These are phyloP conservation scores for Pocillopora verrucosa DNA, from an alignment of 64 coral and sea anemone genomes.

Conservation along the genomic window DNA sequence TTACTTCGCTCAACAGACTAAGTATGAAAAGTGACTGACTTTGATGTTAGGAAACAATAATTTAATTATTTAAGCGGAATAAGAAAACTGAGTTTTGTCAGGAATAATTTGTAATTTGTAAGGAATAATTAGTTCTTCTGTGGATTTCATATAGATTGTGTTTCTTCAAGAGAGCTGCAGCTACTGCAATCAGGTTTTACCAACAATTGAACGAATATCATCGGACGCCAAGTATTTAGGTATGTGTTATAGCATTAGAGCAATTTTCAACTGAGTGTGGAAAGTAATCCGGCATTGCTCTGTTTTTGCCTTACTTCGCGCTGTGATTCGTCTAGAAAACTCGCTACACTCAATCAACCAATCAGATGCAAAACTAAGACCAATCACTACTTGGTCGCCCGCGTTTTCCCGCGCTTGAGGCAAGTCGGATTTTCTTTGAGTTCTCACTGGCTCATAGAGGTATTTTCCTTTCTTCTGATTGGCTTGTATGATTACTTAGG, in stretches of 20 bases:
- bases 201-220: slow-evolving; percentile 59
- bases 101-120: no score
- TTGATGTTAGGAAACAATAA: neutral
- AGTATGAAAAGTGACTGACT: neutral
- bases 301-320: no score
- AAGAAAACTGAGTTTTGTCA: neutral
- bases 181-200: slow-evolving; percentile 73
- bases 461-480: no score
- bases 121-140: neutral
- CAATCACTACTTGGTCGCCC: no score
- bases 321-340: neutral
- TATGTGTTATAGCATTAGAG: slow-evolving; percentile 8
- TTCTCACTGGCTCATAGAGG: no score
- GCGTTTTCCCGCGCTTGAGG: neutral
- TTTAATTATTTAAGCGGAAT: no score
- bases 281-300: no score
- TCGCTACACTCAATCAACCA: neutral
- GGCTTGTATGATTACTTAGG: neutral
- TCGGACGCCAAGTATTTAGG: slow-evolving; percentile 69
- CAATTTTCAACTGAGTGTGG: no score
- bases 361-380: no score
- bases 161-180: slow-evolving; percentile 75
- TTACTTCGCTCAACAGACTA: no score
- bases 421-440: no score
- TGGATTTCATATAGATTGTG: slow-evolving; percentile 60